Conservation (phyloP, 53 echinoderm and acorn worm genomes). For the Holothuria scabra region DNA sequence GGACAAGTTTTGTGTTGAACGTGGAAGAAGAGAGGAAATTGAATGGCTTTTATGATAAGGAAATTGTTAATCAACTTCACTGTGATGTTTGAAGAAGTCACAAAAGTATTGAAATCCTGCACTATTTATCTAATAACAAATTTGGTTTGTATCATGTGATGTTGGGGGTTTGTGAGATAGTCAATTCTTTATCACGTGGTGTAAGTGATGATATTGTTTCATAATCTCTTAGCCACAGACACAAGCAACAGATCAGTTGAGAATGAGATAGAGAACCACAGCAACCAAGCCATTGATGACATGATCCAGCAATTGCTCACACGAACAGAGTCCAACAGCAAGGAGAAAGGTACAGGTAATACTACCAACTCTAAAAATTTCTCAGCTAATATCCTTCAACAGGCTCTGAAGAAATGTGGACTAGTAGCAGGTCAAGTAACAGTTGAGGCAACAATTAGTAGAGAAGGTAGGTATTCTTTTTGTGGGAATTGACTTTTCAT, state of each 20-base stretch:
- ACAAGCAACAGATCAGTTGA: neutral
- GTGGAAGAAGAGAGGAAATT: too few species aligned
- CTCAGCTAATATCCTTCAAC: slow-evolving; percentile 84
- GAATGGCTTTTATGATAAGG: too few species aligned
- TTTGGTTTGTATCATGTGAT: too few species aligned
- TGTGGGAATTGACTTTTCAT: too few species aligned
- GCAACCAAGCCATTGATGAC: slow-evolving; percentile 65
- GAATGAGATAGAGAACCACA: slow-evolving; percentile 10
- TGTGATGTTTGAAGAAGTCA: too few species aligned
- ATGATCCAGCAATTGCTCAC: slow-evolving; percentile 78
- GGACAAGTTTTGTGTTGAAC: too few species aligned
- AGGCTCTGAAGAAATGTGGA: slow-evolving; percentile 92
- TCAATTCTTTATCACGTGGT: too few species aligned
- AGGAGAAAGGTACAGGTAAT: slow-evolving; percentile 27
- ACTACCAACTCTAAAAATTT: slow-evolving; percentile 52
- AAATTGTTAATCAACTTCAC: too few species aligned
- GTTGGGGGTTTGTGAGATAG: too few species aligned
- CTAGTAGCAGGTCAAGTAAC: slow-evolving; percentile 37
- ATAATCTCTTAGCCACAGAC: neutral
- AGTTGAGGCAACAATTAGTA: neutral
- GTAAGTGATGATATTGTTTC: too few species aligned
- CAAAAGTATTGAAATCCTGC: too few species aligned
- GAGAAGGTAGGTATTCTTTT: neutral
- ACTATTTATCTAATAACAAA: too few species aligned
- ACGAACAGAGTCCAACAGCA: slow-evolving; percentile 55